Percentiles rank a stretch among this genome's conserved stretches.
Conservation (phyloP, 2,797 vertebrate species). For the Nannoperca australis region DNA sequence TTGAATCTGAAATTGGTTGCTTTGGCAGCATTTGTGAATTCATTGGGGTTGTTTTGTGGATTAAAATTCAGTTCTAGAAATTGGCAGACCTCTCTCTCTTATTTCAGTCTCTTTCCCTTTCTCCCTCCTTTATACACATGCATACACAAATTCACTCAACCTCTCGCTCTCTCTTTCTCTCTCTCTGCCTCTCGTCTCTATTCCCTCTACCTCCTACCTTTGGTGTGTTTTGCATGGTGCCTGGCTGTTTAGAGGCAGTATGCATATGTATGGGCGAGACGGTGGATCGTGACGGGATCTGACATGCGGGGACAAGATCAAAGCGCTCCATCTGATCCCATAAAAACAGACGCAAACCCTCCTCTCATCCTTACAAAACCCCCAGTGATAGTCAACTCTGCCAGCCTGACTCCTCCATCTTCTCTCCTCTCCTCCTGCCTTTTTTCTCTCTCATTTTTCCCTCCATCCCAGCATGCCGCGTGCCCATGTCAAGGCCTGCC, state of each 20-base stretch:
- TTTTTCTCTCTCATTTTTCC: conserved; percentile 50
- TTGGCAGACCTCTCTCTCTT: conserved; percentile 36
- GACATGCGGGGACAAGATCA: conserved; percentile 85
- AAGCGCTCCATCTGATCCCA: conserved; percentile 86
- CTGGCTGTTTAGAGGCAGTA: conserved; percentile 76
- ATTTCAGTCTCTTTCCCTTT: conserved; percentile 28
- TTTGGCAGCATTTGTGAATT: conserved; percentile 43
- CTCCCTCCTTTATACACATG: conserved; percentile 37
- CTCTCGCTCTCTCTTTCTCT: conserved; percentile 10
- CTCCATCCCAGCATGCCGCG: conserved; percentile 64
- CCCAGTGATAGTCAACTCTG: conserved; percentile 81
- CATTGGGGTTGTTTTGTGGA: conserved; percentile 26
- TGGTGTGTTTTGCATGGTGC: conserved; percentile 71
- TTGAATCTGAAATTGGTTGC: conserved; percentile 15
- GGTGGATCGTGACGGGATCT: conserved; percentile 83
- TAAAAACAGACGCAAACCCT: conserved; percentile 83
- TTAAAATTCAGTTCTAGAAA: conserved; percentile 34
- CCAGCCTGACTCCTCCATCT: conserved; percentile 78
- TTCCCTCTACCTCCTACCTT: conserved; percentile 59
- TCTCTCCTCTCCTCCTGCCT: conserved; percentile 63
- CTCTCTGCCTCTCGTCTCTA: conserved; percentile 11
- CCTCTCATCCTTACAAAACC: conserved; percentile 84
- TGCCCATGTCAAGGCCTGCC: conserved; percentile 75
- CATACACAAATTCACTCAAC: conserved; percentile 42
- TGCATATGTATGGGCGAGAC: conserved; percentile 84